Evolutionary conservation across 2,888 invertebrate genomes (phyloP).

Genomic region (Prionchulus punctatus): DNA sequence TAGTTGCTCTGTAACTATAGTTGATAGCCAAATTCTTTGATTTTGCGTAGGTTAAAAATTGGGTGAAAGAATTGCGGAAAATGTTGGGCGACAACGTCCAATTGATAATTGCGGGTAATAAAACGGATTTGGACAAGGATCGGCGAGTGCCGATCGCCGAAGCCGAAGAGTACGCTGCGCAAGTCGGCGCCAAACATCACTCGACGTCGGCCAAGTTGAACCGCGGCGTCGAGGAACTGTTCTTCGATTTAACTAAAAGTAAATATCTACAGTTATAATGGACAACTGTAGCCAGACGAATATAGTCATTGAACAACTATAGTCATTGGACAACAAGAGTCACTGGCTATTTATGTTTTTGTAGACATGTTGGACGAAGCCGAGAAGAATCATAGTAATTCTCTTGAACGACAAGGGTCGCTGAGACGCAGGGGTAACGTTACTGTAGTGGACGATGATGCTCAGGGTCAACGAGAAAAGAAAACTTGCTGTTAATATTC

Average conservation of each 20-base stretch:
- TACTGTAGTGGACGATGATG: too few relatives aligned
- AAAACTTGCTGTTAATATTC: too few relatives aligned
- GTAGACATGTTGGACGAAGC: too few relatives aligned
- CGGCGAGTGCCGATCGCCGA: slow-evolving; percentile 64
- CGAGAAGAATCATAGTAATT: too few relatives aligned
- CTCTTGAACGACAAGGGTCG: too few relatives aligned
- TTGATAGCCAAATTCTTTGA: neutral
- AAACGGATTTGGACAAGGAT: slow-evolving; percentile 81
- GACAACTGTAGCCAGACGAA: too few relatives aligned
- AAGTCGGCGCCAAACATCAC: slow-evolving; percentile 38
- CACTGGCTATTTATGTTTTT: too few relatives aligned
- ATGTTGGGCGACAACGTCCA: slow-evolving; percentile 85
- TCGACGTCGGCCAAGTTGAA: slow-evolving; percentile 40
- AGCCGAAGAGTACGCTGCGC: slow-evolving; percentile 58
- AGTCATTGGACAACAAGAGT: too few relatives aligned
- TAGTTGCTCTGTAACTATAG: too few relatives aligned
- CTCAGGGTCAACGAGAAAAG: too few relatives aligned
- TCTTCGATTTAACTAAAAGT: slow-evolving; percentile 36
- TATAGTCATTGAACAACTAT: too few relatives aligned
- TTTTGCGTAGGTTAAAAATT: slow-evolving; percentile 64
- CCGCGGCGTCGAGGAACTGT: slow-evolving; percentile 37
- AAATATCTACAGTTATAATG: slow-evolving; percentile 17
- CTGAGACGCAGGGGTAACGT: too few relatives aligned
- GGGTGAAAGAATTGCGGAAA: slow-evolving; percentile 90
- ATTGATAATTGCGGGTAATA: slow-evolving; percentile 85